Conservation (phyloP, 1,140 invertebrate genomes). For the Alviniconcha marisindica region DNA sequence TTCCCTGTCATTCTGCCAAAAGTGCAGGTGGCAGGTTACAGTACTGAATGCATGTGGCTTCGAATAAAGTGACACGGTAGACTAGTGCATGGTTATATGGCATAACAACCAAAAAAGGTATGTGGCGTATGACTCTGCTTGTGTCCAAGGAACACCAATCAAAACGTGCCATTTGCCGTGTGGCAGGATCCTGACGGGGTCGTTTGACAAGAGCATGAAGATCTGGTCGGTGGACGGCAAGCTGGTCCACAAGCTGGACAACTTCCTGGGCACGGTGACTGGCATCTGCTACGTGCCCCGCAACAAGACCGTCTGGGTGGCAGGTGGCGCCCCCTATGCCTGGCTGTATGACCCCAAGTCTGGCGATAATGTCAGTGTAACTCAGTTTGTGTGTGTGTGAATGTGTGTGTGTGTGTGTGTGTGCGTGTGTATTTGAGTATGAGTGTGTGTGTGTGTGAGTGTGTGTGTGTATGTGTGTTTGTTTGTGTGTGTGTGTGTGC, state of each 20-base stretch:
- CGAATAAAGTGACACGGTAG: no score
- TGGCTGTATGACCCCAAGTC: conserved; percentile 75
- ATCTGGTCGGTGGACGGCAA: conserved; percentile 76
- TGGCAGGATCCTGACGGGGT: conserved; percentile 74
- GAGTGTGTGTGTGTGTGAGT: no score
- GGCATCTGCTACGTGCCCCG: conserved; percentile 75
- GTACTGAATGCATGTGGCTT: no score
- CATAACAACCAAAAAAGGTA: no score
- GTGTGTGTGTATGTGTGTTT: no score
- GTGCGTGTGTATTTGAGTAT: conserved; percentile 1
- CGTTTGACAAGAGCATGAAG: conserved; percentile 76
- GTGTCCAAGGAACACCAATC: no score
- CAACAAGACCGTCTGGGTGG: conserved; percentile 74
- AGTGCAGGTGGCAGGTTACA: no score
- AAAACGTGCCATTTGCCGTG: no score
- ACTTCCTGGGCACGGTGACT: conserved; percentile 70
- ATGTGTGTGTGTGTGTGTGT: conserved; percentile 11
- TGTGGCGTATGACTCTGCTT: no score
- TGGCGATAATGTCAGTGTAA: conserved; percentile 72
- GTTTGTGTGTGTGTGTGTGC: neutral
- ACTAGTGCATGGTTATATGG: no score
- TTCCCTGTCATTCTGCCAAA: no score
- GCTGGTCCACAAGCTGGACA: conserved; percentile 72
- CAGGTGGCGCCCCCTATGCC: conserved; percentile 70
- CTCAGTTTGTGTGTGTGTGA: neutral